phyloP scores from a whole-genome alignment of 2,888 invertebrate genomes.

The Pterostichus madidus region DNA sequence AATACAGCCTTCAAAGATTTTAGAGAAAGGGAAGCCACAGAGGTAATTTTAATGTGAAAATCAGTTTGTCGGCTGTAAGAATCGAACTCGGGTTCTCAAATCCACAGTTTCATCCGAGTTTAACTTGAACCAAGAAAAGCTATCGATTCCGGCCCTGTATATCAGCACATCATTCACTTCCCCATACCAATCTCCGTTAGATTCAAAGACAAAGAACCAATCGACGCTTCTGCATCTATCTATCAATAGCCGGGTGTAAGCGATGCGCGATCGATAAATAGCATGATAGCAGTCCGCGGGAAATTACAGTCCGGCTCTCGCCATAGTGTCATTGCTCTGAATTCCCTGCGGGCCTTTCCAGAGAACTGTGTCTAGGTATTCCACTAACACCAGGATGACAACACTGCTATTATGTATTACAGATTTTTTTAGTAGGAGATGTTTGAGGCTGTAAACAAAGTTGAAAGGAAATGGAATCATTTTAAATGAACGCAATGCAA shows the following conservation, averaged over 20 bases:
- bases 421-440: background rate
- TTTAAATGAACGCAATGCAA: too few relatives aligned
- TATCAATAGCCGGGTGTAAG: slow-evolving; percentile 46
- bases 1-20: too few relatives aligned
- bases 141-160: too few relatives aligned
- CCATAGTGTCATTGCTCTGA: slow-evolving; percentile 58
- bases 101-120: too few relatives aligned
- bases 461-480: slow-evolving; percentile 5
- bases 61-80: too few relatives aligned
- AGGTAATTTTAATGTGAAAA: too few relatives aligned
- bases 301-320: slow-evolving; percentile 16
- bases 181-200: slow-evolving; percentile 20
- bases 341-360: slow-evolving; percentile 31
- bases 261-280: slow-evolving; percentile 45
- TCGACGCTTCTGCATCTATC: slow-evolving; percentile 34
- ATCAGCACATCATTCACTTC: slow-evolving; percentile 5
- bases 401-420: background rate
- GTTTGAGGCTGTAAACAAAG: too few relatives aligned
- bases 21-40: too few relatives aligned
- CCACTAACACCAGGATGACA: background rate
- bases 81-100: too few relatives aligned
- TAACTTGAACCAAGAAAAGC: too few relatives aligned
- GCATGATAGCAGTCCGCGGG: background rate
- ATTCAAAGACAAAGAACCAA: slow-evolving; percentile 43
- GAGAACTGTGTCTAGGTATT: slow-evolving; percentile 16